Percentiles rank a stretch among this genome's conserved stretches.
These are phyloP conservation scores for Chelonoidis abingdonii DNA, from an alignment of 2,113 vertebrate genomes.

Conservation along the genomic window DNA sequence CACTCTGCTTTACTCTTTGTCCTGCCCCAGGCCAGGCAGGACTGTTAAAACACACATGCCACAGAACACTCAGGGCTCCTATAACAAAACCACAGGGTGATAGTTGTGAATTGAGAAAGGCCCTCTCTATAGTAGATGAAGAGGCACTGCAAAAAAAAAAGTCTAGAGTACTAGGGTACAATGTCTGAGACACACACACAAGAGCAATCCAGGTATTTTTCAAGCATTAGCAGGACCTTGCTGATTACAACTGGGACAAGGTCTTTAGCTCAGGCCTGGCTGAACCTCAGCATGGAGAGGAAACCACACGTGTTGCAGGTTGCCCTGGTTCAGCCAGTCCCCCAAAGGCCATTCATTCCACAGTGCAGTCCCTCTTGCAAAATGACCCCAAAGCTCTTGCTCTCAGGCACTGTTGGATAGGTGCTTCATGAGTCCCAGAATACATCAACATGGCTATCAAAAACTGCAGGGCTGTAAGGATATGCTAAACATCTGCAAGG, in stretches of 20 bases:
- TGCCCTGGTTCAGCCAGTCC: neutral
- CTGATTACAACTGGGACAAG: neutral
- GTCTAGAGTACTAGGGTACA: neutral
- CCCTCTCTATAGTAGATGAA: neutral
- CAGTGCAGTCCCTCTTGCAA: neutral
- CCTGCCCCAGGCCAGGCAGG: neutral
- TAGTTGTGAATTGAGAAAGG: neutral
- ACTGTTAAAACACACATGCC: neutral
- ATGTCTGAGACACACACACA: neutral
- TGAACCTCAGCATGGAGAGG: neutral
- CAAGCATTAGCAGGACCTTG: neutral
- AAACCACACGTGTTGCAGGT: neutral
- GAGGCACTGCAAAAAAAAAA: neutral
- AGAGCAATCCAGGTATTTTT: neutral
- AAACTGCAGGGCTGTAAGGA: neutral
- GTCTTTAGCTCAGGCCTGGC: neutral
- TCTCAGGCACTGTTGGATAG: neutral
- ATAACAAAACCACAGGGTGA: rapidly evolving
- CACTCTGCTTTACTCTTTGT: rapidly evolving
- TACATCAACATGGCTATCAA: rapidly evolving
- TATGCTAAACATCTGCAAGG: neutral
- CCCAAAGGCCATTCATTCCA: neutral
- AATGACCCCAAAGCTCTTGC: neutral
- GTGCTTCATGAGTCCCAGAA: neutral
- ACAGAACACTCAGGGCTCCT: neutral